phyloP scores from a whole-genome alignment of 2,888 invertebrate species.

The Amorpha juglandis region DNA sequence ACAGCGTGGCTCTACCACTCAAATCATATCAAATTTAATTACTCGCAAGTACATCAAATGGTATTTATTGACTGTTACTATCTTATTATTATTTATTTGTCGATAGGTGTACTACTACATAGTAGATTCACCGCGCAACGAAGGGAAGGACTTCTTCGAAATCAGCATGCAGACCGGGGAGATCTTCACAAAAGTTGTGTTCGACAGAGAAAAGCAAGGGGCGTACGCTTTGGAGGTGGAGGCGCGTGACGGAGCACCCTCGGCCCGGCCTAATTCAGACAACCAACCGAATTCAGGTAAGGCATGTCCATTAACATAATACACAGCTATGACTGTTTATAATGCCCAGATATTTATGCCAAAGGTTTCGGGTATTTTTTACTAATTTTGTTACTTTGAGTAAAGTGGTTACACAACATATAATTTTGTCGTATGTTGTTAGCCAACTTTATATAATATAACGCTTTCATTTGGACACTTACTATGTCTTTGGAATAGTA shows the following conservation, averaged over 20 bases:
- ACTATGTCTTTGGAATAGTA: too few species aligned
- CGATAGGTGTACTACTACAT: conserved; percentile 95
- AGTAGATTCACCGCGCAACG: conserved; percentile 95
- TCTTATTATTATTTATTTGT: not conserved
- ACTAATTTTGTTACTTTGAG: too few species aligned
- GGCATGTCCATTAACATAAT: conserved; percentile 81
- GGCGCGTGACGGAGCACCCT: conserved; percentile 98
- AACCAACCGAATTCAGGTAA: conserved; percentile 98
- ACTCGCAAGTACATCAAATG: too few species aligned
- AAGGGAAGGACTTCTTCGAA: conserved; percentile 97
- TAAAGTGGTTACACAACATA: too few species aligned
- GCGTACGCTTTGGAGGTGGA: conserved; percentile 99
- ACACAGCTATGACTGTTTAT: not conserved
- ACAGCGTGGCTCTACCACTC: too few species aligned
- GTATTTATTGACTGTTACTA: too few species aligned
- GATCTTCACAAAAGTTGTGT: conserved; percentile 96
- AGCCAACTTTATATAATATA: too few species aligned
- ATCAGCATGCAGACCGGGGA: conserved; percentile 98
- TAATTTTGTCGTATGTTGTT: too few species aligned
- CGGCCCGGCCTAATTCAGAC: conserved; percentile 96
- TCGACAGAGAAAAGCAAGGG: conserved; percentile 98
- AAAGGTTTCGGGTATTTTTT: not conserved
- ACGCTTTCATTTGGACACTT: too few species aligned
- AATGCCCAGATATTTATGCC: not conserved
- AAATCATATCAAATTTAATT: too few species aligned